Percentiles rank a stretch among this genome's conserved stretches.
These are phyloP conservation scores for Rhynchonycteris naso DNA, from an alignment of 2,797 vertebrate genomes.

Conservation along the genomic window DNA sequence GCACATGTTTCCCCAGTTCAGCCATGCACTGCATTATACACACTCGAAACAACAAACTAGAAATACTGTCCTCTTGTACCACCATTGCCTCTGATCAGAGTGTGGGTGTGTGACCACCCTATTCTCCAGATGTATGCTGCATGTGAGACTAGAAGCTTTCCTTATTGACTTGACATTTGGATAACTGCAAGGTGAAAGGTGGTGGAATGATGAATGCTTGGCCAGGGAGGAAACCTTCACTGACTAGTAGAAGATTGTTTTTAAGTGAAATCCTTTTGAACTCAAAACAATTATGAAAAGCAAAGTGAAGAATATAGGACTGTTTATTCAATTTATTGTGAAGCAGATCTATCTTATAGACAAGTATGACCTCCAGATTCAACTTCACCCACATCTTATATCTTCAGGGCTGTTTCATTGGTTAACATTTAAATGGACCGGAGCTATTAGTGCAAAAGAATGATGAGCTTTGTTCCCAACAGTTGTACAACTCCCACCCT, in stretches of 20 bases:
- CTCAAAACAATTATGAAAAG: conserved; percentile 88
- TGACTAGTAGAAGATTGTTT: conserved; percentile 78
- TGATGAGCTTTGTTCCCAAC: conserved; percentile 64
- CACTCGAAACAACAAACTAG: conserved; percentile 89
- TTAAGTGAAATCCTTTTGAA: conserved; percentile 89
- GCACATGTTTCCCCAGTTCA: conserved; percentile 86
- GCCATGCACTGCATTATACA: conserved; percentile 90
- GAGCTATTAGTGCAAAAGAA: conserved; percentile 89
- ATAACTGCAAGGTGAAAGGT: not conserved
- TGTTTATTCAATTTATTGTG: conserved; percentile 89
- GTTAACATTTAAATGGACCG: conserved; percentile 80
- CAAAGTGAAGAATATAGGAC: conserved; percentile 87
- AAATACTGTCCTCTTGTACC: conserved; percentile 83
- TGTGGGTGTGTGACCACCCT: conserved; percentile 85
- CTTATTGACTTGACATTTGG: conserved; percentile 86
- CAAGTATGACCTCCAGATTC: conserved; percentile 79
- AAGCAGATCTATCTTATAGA: conserved; percentile 86
- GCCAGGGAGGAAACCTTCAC: conserved; percentile 43
- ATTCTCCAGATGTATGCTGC: conserved; percentile 84
- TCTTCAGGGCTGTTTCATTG: conserved; percentile 80
- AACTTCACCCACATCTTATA: conserved; percentile 80
- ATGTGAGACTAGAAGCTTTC: conserved; percentile 90
- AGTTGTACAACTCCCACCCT: conserved; percentile 79
- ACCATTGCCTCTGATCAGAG: conserved; percentile 86
- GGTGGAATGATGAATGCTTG: not conserved